phyloP scores from a whole-genome alignment of 2,113 vertebrate species.

The Plecotus auritus region DNA sequence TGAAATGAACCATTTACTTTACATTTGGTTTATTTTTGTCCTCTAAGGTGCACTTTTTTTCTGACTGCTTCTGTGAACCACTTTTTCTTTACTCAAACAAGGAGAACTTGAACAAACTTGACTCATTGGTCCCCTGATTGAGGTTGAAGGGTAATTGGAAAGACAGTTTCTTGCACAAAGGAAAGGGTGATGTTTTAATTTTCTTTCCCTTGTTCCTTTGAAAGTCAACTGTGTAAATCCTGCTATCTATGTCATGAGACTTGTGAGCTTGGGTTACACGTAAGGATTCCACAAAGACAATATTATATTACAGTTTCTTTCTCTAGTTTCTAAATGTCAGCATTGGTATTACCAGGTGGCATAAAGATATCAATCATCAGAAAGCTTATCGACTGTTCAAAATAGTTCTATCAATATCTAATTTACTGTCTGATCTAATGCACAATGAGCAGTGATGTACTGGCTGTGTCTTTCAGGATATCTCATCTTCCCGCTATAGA shows the following conservation, averaged over 20 bases:
- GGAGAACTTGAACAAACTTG: background rate
- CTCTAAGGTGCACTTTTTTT: background rate
- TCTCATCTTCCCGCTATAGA: constrained; percentile 70
- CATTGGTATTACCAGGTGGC: constrained; percentile 73
- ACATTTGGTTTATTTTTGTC: background rate
- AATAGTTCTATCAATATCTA: constrained; percentile 87
- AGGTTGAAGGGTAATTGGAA: constrained; percentile 34
- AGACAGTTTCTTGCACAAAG: constrained; percentile 11
- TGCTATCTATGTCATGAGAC: constrained; percentile 50
- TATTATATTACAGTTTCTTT: constrained; percentile 75
- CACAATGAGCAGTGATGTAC: constrained; percentile 66
- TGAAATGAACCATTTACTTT: constrained; percentile 5
- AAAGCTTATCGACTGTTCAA: constrained; percentile 81
- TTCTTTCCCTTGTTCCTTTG: constrained; percentile 50
- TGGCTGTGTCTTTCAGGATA: constrained; percentile 71
- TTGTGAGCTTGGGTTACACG: constrained; percentile 68
- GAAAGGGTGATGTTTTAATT: constrained; percentile 48
- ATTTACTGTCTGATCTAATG: constrained; percentile 84
- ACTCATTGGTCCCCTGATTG: constrained; percentile 15
- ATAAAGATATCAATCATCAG: constrained; percentile 82
- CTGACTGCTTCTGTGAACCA: background rate
- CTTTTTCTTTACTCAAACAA: background rate
- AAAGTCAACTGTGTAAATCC: constrained; percentile 62
- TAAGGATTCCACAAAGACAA: constrained; percentile 76
- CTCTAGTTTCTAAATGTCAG: constrained; percentile 73